Conservation (phyloP, 2,797 vertebrate genomes). For the Cuculus canorus region DNA sequence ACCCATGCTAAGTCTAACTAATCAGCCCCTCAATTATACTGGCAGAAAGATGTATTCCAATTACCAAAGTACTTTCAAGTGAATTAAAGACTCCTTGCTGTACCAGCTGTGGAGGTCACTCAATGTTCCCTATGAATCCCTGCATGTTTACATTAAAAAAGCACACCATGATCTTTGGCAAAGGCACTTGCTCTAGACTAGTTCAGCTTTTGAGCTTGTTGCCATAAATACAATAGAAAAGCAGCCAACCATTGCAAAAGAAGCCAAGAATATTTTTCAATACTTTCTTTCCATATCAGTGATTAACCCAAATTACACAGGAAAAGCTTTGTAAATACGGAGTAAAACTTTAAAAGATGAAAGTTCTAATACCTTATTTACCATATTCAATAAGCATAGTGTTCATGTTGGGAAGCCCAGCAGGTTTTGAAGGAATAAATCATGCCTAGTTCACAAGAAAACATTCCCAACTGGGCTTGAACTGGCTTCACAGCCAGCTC, state of each 20-base stretch:
- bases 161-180: conserved; percentile 85
- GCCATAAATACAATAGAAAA: conserved; percentile 69
- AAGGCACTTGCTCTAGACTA: conserved; percentile 48
- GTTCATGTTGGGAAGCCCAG: neutral
- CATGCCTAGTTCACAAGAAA: neutral
- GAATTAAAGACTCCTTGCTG: conserved; percentile 77
- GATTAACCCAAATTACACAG: neutral
- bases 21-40: conserved; percentile 63
- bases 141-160: conserved; percentile 80
- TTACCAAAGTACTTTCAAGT: conserved; percentile 66
- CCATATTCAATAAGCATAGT: neutral
- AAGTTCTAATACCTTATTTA: neutral
- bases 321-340: neutral
- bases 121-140: conserved; percentile 75
- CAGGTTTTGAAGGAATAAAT: neutral
- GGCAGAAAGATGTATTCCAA: conserved; percentile 68
- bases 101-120: conserved; percentile 79
- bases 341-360: neutral
- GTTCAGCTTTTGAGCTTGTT: conserved; percentile 48
- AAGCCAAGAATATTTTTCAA: conserved; percentile 50
- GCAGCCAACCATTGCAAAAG: conserved; percentile 22
- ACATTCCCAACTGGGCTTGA: fast-evolving
- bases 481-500: neutral
- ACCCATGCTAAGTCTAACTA: conserved; percentile 33
- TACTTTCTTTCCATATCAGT: neutral